Evolutionary conservation across 30 jellyfish, hydroid and myxozoan species (phyloP), one percentile per base, ranked within the genome.

Genomic region (Hydractinia echinata): DNA sequence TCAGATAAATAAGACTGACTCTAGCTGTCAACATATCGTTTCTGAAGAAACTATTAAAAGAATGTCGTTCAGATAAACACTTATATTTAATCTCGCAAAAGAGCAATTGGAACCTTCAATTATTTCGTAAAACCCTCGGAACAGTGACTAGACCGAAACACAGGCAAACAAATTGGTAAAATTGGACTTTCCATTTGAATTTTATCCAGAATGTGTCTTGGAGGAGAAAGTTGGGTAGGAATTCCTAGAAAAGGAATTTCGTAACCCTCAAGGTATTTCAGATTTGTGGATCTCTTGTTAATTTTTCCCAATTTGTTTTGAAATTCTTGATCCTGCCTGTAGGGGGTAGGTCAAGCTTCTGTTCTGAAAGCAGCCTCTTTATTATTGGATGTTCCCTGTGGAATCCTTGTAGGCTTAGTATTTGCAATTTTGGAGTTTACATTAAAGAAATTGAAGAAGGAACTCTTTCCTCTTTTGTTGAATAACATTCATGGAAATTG

Each of bases 51-150:
- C 3, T 58, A 58, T 58, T 3, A 58, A 11, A 10, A 67, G 51
- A 11, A 67, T 67, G 50, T 67, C 78, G 78, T 67, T 4, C 3
- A 67, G 78, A 67, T 67, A 67, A 13, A 67, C 51, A 13, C 78
- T 0, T 13, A 67, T 3, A 21, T 67, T 67, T 0, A 67, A 20
- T 20, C 78, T 15, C 51, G n/a, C 14, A 67, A 21, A 15, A 67
- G 51, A 1, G 78, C 20, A 67, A 67, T 67, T 67, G 78, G 78
- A 11, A 67, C 1, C 51, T 67, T 67, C 78, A 4, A 1, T 48
- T 1, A 67, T 21, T 67, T 15, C 21, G 78, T 67, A 67, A 67
- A 21, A 67, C 51, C 78, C 51, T 67, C 3, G 78, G 78, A 21
- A 4, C 78, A 0, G 78, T 10, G 51, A 2, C 78, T 67, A 67